phyloP scores from a whole-genome alignment of 2,888 invertebrate species.

The Phasia obesa region DNA sequence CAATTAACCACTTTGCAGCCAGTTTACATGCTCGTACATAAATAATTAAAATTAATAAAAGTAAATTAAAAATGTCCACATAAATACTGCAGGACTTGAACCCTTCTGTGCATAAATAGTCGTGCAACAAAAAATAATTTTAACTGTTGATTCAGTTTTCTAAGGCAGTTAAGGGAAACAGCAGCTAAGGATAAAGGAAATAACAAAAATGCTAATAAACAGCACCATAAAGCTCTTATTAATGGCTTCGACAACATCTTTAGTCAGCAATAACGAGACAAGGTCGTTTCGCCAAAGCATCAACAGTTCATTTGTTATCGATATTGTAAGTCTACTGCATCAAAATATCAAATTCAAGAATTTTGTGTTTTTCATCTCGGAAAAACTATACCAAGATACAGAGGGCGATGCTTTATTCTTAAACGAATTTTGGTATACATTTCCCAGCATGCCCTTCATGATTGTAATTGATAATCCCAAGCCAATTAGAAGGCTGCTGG shows the following conservation, averaged over 20 bases:
- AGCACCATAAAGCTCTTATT: neutral
- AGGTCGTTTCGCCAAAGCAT: too few relatives aligned
- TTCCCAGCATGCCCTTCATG: conserved; percentile 72
- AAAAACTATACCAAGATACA: conserved; percentile 34
- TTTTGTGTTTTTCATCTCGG: conserved; percentile 74
- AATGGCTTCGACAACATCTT: conserved; percentile 1
- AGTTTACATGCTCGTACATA: too few relatives aligned
- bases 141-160: conserved; percentile 1
- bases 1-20: too few relatives aligned
- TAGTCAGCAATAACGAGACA: too few relatives aligned
- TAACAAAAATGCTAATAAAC: neutral
- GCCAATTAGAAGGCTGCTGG: conserved; percentile 72
- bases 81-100: neutral
- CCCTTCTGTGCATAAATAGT: neutral
- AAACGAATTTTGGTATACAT: conserved; percentile 65
- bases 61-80: neutral
- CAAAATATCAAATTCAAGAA: conserved; percentile 72
- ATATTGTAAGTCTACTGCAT: conserved; percentile 72
- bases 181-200: too few relatives aligned
- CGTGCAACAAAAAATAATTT: neutral
- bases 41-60: too few relatives aligned
- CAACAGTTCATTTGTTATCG: conserved; percentile 71
- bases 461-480: conserved; percentile 66
- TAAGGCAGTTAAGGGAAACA: conserved; percentile 4
- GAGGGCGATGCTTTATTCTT: conserved; percentile 65